phyloP scores from a whole-genome alignment of 1,140 invertebrate species.

The Aphelenchoides besseyi region DNA sequence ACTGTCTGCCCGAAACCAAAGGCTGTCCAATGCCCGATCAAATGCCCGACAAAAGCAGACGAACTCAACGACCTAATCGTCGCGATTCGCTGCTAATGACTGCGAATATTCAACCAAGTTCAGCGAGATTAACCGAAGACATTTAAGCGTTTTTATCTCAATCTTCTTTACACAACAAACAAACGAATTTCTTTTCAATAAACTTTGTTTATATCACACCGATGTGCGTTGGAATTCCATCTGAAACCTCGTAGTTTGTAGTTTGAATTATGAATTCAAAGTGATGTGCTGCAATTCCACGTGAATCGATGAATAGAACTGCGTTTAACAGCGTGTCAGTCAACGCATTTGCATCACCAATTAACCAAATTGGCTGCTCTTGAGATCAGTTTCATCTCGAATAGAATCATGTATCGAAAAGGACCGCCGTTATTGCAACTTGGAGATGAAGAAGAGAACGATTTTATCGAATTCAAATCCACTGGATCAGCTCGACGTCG shows the following conservation, averaged over 20 bases:
- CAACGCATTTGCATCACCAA: too few relatives aligned
- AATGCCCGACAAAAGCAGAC: conserved; percentile 34
- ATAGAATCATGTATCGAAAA: too few relatives aligned
- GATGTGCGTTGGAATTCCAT: too few relatives aligned
- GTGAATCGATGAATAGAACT: not conserved
- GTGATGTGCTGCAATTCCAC: not conserved
- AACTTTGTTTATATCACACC: too few relatives aligned
- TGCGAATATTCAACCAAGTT: not conserved
- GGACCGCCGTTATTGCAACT: too few relatives aligned
- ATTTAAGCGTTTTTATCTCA: not conserved
- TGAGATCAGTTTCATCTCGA: too few relatives aligned
- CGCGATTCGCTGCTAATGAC: not conserved
- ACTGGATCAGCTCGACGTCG: not conserved
- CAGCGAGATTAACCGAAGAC: not conserved
- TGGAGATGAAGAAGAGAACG: not conserved
- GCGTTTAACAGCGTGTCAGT: not conserved
- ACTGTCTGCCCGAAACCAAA: conserved; percentile 45
- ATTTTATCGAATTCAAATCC: not conserved
- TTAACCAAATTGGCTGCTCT: too few relatives aligned
- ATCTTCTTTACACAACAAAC: not conserved
- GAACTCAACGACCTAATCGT: conserved; percentile 7
- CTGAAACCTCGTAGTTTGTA: too few relatives aligned
- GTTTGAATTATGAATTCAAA: not conserved
- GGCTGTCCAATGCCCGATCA: conserved; percentile 41
- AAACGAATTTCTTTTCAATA: too few relatives aligned